phyloP scores from a whole-genome alignment of 1,140 invertebrate species.

The Hypothenemus hampei region DNA sequence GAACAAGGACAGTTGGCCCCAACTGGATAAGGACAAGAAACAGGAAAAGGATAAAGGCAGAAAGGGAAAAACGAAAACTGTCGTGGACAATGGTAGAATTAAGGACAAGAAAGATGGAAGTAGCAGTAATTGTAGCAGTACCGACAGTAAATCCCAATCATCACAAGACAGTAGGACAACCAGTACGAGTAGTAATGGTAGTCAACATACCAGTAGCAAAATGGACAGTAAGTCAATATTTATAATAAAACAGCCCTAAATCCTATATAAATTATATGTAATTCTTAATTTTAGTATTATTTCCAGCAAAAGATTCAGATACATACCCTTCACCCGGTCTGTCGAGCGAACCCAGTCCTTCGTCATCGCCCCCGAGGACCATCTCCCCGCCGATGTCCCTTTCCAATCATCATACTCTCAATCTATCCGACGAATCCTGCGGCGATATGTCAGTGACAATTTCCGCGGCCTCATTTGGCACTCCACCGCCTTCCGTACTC shows the following conservation, averaged over 20 bases:
- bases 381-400: conserved; percentile 11
- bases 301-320: conserved; percentile 22
- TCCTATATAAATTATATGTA: too few relatives aligned
- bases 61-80: conserved; percentile 29
- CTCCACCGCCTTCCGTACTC: neutral
- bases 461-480: too few relatives aligned
- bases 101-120: conserved; percentile 27
- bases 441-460: too few relatives aligned
- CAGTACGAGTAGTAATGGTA: conserved; percentile 21
- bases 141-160: conserved; percentile 6
- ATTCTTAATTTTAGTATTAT: neutral
- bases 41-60: conserved; percentile 32
- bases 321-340: conserved; percentile 14
- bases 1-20: conserved; percentile 39
- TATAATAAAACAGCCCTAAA: neutral
- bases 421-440: too few relatives aligned
- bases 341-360: conserved; percentile 18
- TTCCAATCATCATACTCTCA: too few relatives aligned
- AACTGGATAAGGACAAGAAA: conserved; percentile 36
- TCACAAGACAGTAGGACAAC: conserved; percentile 21
- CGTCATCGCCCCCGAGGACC: conserved; percentile 16
- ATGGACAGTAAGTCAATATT: conserved; percentile 20
- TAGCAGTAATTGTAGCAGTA: conserved; percentile 10
- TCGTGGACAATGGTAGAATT: conserved; percentile 3
- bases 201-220: conserved; percentile 20